Evolutionary conservation across 1,140 invertebrate genomes (phyloP).

Genomic region (Drosophila takahashii): DNA sequence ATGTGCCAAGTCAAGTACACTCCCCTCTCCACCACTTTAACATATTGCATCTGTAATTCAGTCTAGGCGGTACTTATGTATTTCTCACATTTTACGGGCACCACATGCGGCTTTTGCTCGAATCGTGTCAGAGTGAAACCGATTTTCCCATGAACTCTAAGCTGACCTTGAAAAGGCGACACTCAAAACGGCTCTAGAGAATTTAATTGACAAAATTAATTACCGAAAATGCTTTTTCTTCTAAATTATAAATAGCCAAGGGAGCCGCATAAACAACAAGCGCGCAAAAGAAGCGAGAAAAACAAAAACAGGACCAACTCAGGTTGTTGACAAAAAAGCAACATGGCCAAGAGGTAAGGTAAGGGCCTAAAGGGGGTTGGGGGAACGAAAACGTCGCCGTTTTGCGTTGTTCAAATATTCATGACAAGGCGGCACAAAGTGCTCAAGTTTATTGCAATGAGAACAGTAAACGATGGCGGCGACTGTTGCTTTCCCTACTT

Average conservation of each 20-base stretch:
- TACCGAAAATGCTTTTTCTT: slow-evolving; percentile 63
- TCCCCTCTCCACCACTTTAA: slow-evolving; percentile 5
- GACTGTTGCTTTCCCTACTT: slow-evolving; percentile 32
- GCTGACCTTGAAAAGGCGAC: slow-evolving; percentile 9
- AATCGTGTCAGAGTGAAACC: too few relatives aligned
- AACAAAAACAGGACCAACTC: slow-evolving; percentile 19
- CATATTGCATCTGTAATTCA: slow-evolving; percentile 14
- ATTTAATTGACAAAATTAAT: slow-evolving; percentile 67
- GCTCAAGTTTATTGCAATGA: slow-evolving; percentile 80
- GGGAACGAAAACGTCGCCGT: slow-evolving; percentile 58
- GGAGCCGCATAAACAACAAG: slow-evolving; percentile 22
- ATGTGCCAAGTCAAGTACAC: slow-evolving; percentile 3
- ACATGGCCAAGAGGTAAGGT: not conserved
- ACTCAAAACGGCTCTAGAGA: slow-evolving; percentile 25
- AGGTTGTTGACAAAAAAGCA: slow-evolving; percentile 65
- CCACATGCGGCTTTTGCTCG: slow-evolving; percentile 12
- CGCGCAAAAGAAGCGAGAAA: slow-evolving; percentile 12
- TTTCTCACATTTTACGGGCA: not conserved
- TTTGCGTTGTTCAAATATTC: slow-evolving; percentile 80
- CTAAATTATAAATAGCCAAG: slow-evolving; percentile 59
- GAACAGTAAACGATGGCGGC: slow-evolving; percentile 64
- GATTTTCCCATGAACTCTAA: slow-evolving; percentile 4
- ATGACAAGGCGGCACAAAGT: slow-evolving; percentile 77
- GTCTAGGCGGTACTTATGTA: slow-evolving; percentile 13
- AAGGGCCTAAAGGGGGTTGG: not conserved